Evolutionary conservation across 2,888 invertebrate species (phyloP).

Genomic region (Zaprionus lineosus): DNA sequence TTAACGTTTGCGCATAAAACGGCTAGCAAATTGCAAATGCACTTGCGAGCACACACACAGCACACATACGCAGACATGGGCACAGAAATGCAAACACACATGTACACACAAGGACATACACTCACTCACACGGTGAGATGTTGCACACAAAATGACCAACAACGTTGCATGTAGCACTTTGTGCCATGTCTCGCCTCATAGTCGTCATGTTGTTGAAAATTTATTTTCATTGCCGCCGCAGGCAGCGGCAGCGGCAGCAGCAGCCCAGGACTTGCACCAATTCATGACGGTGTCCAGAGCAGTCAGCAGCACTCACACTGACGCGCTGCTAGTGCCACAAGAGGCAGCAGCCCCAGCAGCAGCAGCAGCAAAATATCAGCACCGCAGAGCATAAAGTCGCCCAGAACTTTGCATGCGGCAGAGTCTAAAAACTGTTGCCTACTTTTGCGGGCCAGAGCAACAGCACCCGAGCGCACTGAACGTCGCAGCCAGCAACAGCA

Average conservation of each 20-base stretch:
- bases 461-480: constrained; percentile 4
- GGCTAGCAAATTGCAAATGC: constrained; percentile 66
- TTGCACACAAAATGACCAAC: constrained; percentile 1
- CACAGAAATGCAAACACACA: too few species aligned
- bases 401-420: constrained; percentile 16
- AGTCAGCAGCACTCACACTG: too few species aligned
- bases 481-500: constrained; percentile 33
- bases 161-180: constrained; percentile 61
- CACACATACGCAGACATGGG: constrained; percentile 38
- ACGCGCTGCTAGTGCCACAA: too few species aligned
- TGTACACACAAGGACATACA: constrained; percentile 3
- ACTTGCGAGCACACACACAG: constrained; percentile 36
- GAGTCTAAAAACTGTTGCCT: constrained; percentile 50
- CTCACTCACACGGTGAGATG: neutral
- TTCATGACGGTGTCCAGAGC: constrained; percentile 19
- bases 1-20: constrained; percentile 72
- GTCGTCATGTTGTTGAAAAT: constrained; percentile 71
- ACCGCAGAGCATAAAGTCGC: constrained; percentile 25
- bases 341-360: constrained; percentile 3
- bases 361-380: constrained; percentile 17
- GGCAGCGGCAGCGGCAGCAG: too few species aligned
- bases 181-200: constrained; percentile 68
- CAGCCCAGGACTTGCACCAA: too few species aligned
- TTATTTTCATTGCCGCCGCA: constrained; percentile 76
- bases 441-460: constrained; percentile 35